Conservation (phyloP, 2,888 invertebrate species). For the Leucania comma region DNA sequence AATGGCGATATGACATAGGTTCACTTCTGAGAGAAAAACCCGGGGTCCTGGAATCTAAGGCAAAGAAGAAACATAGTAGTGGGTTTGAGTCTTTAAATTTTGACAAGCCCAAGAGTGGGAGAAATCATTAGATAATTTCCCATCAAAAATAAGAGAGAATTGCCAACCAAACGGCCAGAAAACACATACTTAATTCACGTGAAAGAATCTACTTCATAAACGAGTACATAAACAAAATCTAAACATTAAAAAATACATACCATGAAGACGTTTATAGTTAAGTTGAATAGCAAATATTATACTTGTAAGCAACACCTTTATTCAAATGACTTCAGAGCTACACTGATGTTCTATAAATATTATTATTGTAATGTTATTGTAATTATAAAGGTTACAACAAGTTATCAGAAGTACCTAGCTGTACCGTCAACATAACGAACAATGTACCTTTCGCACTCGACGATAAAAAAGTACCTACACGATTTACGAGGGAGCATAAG, state of each 20-base stretch:
- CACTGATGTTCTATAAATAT: slow-evolving; percentile 44
- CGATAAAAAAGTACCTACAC: slow-evolving; percentile 20
- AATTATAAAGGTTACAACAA: slow-evolving; percentile 62
- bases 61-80: too few species aligned
- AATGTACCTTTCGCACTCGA: neutral
- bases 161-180: too few species aligned
- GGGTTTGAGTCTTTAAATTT: too few species aligned
- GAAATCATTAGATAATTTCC: too few species aligned
- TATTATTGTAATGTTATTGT: slow-evolving; percentile 3
- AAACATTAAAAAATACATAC: slow-evolving; percentile 30
- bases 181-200: neutral
- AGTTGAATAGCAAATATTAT: slow-evolving; percentile 5
- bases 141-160: too few species aligned
- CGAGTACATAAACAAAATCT: neutral
- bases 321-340: slow-evolving; percentile 37
- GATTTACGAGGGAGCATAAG: neutral
- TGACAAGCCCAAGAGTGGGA: too few species aligned
- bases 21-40: too few species aligned
- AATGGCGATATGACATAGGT: too few species aligned
- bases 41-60: too few species aligned
- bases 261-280: neutral
- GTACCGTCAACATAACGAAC: slow-evolving; percentile 9
- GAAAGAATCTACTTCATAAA: neutral
- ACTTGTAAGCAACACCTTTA: slow-evolving; percentile 30
- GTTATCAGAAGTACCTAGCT: slow-evolving; percentile 54